These are phyloP conservation scores for Premnoplex brunnescens DNA, from an alignment of 2,797 vertebrate genomes.

Conservation along the genomic window DNA sequence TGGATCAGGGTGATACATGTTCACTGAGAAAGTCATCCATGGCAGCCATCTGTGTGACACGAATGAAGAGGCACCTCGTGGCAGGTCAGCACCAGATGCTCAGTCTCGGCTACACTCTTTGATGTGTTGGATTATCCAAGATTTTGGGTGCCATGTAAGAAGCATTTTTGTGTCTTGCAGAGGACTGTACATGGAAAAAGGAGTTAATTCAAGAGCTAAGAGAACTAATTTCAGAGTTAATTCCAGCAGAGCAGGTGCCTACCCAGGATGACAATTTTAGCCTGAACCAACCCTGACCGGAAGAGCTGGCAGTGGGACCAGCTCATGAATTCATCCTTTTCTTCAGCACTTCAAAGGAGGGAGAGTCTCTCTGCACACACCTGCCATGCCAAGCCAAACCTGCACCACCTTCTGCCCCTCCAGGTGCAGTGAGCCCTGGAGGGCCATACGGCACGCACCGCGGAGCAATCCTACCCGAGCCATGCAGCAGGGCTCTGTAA, in stretches of 20 bases:
- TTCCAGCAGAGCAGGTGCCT: neutral
- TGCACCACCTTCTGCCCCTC: neutral
- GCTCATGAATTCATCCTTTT: neutral
- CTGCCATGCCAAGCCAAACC: neutral
- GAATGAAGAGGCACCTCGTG: neutral
- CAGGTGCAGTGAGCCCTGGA: neutral
- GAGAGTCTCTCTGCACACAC: neutral
- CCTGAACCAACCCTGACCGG: neutral
- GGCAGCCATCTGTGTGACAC: fast-evolving
- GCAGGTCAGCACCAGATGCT: neutral
- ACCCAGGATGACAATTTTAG: neutral
- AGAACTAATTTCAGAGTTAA: neutral
- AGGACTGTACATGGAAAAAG: neutral
- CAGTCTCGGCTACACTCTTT: neutral
- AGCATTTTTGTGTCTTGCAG: neutral
- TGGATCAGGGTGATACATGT: fast-evolving
- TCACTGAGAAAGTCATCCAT: neutral
- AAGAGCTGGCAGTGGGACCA: neutral
- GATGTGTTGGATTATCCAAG: neutral
- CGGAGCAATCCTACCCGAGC: neutral
- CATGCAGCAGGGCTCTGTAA: neutral
- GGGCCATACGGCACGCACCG: neutral
- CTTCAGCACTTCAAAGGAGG: neutral
- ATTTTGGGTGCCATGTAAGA: neutral
- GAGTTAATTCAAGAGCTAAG: neutral